Percentiles rank a stretch among this genome's conserved stretches.
These are phyloP conservation scores for Esox masquinongy DNA, from an alignment of 2,797 vertebrate genomes.

Conservation along the genomic window DNA sequence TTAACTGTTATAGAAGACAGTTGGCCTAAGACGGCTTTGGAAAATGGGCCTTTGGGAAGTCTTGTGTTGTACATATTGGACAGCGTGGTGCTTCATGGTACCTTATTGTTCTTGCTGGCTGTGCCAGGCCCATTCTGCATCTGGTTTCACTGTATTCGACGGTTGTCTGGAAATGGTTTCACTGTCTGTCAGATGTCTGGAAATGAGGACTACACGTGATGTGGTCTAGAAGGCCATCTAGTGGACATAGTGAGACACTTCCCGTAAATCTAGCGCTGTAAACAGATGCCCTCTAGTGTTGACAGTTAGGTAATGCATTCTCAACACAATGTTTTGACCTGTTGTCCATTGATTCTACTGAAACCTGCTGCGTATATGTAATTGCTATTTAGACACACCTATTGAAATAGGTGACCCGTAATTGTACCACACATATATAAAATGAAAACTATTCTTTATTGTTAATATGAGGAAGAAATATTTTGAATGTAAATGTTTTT, in stretches of 20 bases:
- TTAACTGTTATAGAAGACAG: not conserved
- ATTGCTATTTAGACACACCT: not conserved
- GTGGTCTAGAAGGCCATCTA: conserved; percentile 7
- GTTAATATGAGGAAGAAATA: not conserved
- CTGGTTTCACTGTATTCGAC: not conserved
- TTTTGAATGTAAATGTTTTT: not conserved
- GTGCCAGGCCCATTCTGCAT: not conserved
- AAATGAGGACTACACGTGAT: not conserved
- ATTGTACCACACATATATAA: not conserved
- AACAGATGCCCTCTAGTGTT: conserved; percentile 1
- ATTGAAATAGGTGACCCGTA: not conserved
- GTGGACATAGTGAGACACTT: conserved; percentile 9
- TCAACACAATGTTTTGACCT: not conserved
- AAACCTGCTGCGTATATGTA: not conserved
- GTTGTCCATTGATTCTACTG: not conserved
- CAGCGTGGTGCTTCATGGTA: not conserved
- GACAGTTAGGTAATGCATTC: not conserved
- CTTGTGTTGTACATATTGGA: not conserved
- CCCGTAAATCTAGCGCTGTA: not conserved
- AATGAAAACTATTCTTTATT: not conserved
- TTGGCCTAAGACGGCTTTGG: not conserved
- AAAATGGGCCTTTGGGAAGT: not conserved
- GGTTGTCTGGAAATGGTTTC: not conserved
- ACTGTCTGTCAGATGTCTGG: not conserved
- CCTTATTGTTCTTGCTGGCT: not conserved